These are phyloP conservation scores for Gambusia affinis DNA, from an alignment of 2,113 vertebrate genomes.

Conservation along the genomic window DNA sequence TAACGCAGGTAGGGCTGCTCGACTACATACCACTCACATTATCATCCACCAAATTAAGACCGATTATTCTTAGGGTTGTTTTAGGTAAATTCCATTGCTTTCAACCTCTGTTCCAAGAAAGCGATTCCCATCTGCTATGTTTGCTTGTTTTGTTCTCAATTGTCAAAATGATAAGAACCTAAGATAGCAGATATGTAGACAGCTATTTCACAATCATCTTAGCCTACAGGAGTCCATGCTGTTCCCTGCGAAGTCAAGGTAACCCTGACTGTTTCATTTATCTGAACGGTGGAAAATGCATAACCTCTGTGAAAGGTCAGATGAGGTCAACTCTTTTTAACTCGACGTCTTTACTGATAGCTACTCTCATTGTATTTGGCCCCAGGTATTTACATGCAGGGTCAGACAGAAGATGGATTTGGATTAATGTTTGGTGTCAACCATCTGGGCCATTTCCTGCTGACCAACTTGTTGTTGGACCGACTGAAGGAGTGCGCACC, in stretches of 20 bases:
- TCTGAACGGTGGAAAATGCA: no score
- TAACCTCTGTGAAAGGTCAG: neutral
- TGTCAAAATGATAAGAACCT: no score
- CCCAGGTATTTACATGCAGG: conserved; percentile 67
- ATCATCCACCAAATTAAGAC: neutral
- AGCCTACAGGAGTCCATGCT: neutral
- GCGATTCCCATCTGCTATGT: no score
- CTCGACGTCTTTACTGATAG: neutral
- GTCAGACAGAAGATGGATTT: conserved; percentile 78
- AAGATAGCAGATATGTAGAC: neutral
- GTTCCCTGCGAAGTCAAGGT: no score
- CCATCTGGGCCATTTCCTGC: conserved; percentile 90
- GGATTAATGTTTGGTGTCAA: conserved; percentile 88
- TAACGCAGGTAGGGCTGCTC: conserved; percentile 84
- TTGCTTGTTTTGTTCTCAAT: no score
- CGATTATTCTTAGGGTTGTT: neutral
- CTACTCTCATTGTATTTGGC: neutral
- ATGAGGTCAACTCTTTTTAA: neutral
- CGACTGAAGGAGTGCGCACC: conserved; percentile 80
- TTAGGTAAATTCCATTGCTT: no score
- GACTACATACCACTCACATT: no score
- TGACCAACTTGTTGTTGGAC: conserved; percentile 88
- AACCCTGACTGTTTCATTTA: no score
- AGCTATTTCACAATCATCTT: neutral
- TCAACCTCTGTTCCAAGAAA: no score